Conservation (phyloP, 2,797 vertebrate species). For the Urocyon cinereoargenteus region DNA sequence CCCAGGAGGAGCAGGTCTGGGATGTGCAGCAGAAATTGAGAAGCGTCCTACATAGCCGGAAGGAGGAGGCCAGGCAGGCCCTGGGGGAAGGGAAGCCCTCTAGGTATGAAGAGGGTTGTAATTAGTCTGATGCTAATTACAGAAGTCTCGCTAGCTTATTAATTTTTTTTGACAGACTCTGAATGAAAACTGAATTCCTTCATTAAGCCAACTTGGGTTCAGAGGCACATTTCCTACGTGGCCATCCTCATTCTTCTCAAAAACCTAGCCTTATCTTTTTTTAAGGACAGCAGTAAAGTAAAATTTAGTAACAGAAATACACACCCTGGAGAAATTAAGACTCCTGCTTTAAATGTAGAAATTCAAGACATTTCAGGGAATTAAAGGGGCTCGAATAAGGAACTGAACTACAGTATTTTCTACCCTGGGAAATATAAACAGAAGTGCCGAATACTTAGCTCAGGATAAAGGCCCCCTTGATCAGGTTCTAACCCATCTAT, state of each 20-base stretch:
- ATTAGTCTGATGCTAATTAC: slow-evolving; percentile 84
- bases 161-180: slow-evolving; percentile 78
- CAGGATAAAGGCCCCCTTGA: neutral
- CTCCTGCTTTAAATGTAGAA: slow-evolving; percentile 63
- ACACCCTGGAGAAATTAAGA: slow-evolving; percentile 74
- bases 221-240: slow-evolving; percentile 65
- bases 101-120: slow-evolving; percentile 77
- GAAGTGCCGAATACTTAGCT: slow-evolving; percentile 49
- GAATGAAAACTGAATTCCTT: slow-evolving; percentile 79
- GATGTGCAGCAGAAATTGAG: slow-evolving; percentile 51
- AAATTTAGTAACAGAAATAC: slow-evolving; percentile 72
- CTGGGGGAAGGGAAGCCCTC: slow-evolving; percentile 70
- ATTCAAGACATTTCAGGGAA: slow-evolving; percentile 65
- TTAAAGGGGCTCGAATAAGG: slow-evolving; percentile 45
- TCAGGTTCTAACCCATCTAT: neutral
- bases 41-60: slow-evolving; percentile 69
- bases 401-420: slow-evolving; percentile 37
- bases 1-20: slow-evolving; percentile 36
- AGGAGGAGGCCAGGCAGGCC: slow-evolving; percentile 69
- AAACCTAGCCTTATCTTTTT: slow-evolving; percentile 33
- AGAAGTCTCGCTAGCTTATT: slow-evolving; percentile 79
- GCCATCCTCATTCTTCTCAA: slow-evolving; percentile 49
- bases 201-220: slow-evolving; percentile 73
- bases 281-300: slow-evolving; percentile 61
- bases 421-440: slow-evolving; percentile 64